phyloP scores from a whole-genome alignment of 2,888 invertebrate species.

The Spisula subtruncata region DNA sequence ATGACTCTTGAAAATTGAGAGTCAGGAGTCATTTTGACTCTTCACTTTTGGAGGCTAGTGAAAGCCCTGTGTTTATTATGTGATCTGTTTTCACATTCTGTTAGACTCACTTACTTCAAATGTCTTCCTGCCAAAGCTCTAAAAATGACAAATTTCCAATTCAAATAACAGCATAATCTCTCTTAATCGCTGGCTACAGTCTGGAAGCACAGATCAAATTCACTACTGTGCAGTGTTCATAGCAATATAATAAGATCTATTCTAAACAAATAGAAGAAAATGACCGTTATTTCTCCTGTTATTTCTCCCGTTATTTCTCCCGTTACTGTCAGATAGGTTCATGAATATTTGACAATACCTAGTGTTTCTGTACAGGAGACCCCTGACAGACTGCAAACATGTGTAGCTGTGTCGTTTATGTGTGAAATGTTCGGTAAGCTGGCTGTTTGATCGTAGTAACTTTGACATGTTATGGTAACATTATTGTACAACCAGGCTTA shows the following conservation, averaged over 20 bases:
- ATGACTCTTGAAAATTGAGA: too few relatives aligned
- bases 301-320: constrained; percentile 8
- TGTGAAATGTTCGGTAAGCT: neutral
- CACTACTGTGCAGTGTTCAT: neutral
- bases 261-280: neutral
- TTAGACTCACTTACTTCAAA: neutral
- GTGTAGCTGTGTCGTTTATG: neutral
- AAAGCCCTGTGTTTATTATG: too few relatives aligned
- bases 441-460: neutral
- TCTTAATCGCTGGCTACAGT: too few relatives aligned
- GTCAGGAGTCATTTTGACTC: too few relatives aligned
- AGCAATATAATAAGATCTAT: constrained; percentile 10
- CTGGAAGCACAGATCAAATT: neutral
- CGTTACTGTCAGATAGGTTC: neutral
- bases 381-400: neutral
- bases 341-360: neutral
- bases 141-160: neutral
- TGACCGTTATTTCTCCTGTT: neutral
- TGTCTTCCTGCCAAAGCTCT: neutral
- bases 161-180: neutral
- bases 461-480: neutral
- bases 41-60: too few relatives aligned
- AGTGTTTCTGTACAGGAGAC: neutral
- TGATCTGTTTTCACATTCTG: neutral
- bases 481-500: neutral